Conservation (phyloP, 2,797 vertebrate species). For the Meda fulgida region DNA sequence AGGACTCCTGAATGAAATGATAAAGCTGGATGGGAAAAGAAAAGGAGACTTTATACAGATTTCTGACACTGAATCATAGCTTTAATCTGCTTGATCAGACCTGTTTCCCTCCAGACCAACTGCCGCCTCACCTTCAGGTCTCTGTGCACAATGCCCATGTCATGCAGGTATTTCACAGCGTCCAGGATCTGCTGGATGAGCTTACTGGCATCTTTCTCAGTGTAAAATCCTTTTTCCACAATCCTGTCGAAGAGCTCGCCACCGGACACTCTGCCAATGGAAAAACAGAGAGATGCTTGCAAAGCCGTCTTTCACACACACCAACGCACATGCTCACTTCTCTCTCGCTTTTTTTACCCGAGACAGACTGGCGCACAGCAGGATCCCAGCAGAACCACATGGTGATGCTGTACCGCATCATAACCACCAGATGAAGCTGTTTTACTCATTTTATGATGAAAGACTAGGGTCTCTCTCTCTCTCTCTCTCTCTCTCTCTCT, state of each 20-base stretch:
- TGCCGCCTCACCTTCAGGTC: slow-evolving; percentile 89
- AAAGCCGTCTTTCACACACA: slow-evolving; percentile 39
- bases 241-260: slow-evolving; percentile 98
- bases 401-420: slow-evolving; percentile 26
- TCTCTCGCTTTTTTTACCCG: slow-evolving; percentile 25
- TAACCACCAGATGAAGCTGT: slow-evolving; percentile 45
- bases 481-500: background rate
- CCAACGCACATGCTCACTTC: background rate
- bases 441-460: background rate
- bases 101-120: background rate
- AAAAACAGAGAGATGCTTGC: slow-evolving; percentile 52
- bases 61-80: background rate
- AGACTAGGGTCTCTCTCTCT: background rate
- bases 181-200: slow-evolving; percentile 97
- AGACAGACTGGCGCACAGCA: slow-evolving; percentile 56
- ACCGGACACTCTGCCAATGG: slow-evolving; percentile 85
- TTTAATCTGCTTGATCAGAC: background rate
- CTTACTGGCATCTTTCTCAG: slow-evolving; percentile 93
- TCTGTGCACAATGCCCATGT: slow-evolving; percentile 94
- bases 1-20: background rate
- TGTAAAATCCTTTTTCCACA: slow-evolving; percentile 98
- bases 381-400: slow-evolving; percentile 44
- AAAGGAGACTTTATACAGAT: background rate
- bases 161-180: slow-evolving; percentile 94
- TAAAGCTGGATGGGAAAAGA: background rate